Conservation (phyloP, 1,140 invertebrate genomes). For the Brachionus asplanchnoidis region DNA sequence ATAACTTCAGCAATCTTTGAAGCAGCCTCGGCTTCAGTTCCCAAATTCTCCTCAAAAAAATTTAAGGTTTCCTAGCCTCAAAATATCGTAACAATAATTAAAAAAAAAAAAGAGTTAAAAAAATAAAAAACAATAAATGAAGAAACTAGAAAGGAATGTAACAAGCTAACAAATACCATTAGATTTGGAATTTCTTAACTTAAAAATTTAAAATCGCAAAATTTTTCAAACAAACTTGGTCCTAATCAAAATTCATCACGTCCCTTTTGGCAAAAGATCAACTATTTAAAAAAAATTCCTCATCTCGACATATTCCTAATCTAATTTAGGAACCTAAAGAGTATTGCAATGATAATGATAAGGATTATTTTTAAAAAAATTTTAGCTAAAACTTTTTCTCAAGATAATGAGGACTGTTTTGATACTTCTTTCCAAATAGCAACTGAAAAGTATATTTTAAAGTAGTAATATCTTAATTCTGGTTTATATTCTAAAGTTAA, state of each 20-base stretch:
- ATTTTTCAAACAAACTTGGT: neutral
- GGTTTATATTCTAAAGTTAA: too few species aligned
- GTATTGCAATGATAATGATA: too few species aligned
- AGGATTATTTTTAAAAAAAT: too few species aligned
- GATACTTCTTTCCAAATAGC: too few species aligned
- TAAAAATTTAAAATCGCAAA: neutral
- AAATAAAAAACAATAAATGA: neutral
- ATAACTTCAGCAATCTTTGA: neutral
- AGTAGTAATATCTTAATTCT: too few species aligned
- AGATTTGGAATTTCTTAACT: neutral
- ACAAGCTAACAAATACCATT: neutral
- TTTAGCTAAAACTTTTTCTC: too few species aligned
- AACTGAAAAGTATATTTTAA: too few species aligned
- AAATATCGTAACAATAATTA: neutral
- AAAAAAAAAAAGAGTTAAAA: neutral
- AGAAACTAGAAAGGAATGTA: neutral
- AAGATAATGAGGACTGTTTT: too few species aligned
- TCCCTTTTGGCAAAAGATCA: neutral
- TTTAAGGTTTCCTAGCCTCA: neutral
- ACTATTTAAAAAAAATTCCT: neutral
- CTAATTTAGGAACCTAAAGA: neutral
- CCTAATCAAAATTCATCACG: neutral
- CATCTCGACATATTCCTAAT: neutral
- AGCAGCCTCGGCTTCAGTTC: neutral
- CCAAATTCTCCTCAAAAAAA: neutral